Conservation (phyloP, 2,888 invertebrate species). For the Erebia epiphron region DNA sequence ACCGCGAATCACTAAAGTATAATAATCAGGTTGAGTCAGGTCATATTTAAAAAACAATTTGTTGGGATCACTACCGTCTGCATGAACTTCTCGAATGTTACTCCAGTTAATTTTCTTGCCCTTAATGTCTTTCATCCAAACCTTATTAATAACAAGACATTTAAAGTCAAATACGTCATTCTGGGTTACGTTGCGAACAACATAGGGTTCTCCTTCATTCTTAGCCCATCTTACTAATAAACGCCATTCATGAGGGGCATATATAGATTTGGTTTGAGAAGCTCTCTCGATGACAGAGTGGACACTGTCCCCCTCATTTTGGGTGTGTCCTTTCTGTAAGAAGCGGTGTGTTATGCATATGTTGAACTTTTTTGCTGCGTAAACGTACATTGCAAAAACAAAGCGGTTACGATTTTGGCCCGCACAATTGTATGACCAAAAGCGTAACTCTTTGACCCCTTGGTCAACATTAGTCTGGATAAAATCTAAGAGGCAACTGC, state of each 20-base stretch:
- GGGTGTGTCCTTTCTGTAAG: conserved; percentile 36
- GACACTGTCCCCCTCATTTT: conserved; percentile 23
- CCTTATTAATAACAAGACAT: not conserved
- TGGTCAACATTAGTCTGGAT: conserved; percentile 19
- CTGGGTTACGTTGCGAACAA: conserved; percentile 19
- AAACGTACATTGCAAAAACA: conserved; percentile 32
- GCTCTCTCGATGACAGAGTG: conserved; percentile 23
- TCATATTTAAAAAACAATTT: not conserved
- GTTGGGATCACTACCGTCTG: not conserved
- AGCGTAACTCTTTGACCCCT: conserved; percentile 31
- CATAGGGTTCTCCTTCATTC: conserved; percentile 37
- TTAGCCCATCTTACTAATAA: conserved; percentile 34
- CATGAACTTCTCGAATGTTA: conserved; percentile 1
- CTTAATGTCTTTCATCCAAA: conserved; percentile 4
- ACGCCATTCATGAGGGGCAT: conserved; percentile 29
- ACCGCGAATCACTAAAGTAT: not conserved
- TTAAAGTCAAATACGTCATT: conserved; percentile 1
- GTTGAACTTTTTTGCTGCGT: conserved; percentile 15
- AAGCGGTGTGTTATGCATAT: conserved; percentile 20
- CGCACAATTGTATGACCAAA: conserved; percentile 35
- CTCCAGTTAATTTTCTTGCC: conserved; percentile 4
- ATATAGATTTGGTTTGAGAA: too few species aligned
- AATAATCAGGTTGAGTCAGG: not conserved
- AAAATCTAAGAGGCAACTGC: conserved; percentile 31
- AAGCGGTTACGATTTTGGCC: conserved; percentile 37